These are phyloP conservation scores for Drosophila tani DNA, from an alignment of 1,140 invertebrate species.

Conservation along the genomic window DNA sequence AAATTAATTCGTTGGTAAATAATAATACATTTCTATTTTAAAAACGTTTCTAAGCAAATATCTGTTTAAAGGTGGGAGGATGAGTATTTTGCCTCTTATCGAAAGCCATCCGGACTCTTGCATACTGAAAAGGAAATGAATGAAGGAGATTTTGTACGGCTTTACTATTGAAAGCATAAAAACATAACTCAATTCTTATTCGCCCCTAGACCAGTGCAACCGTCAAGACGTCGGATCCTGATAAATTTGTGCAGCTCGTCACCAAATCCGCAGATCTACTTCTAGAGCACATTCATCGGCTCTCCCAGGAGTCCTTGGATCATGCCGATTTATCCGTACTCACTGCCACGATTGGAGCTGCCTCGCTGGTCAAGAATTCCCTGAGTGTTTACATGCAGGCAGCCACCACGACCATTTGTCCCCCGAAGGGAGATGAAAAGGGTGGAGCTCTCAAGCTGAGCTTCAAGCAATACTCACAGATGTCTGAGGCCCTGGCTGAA, in stretches of 20 bases:
- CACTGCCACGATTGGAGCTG: conserved; percentile 91
- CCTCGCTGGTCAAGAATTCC: conserved; percentile 91
- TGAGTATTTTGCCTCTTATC: conserved; percentile 85
- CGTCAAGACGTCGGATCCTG: conserved; percentile 89
- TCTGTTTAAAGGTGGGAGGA: conserved; percentile 75
- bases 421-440: conserved; percentile 82
- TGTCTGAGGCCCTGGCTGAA: conserved; percentile 92
- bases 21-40: not conserved
- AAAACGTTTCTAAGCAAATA: not conserved
- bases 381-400: conserved; percentile 88
- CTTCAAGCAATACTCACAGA: conserved; percentile 91
- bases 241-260: conserved; percentile 89
- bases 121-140: conserved; percentile 77
- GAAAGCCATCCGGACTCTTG: conserved; percentile 85
- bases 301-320: conserved; percentile 92
- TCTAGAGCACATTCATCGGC: conserved; percentile 90
- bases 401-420: conserved; percentile 77
- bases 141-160: conserved; percentile 74
- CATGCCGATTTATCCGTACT: conserved; percentile 92
- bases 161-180: not conserved
- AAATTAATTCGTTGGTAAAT: conserved; percentile 90
- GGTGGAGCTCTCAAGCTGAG: conserved; percentile 85
- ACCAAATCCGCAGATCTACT: conserved; percentile 90
- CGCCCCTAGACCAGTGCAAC: conserved; percentile 85
- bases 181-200: not conserved